Conservation (phyloP, 2,797 vertebrate species). For the Sebastes umbrosus region DNA sequence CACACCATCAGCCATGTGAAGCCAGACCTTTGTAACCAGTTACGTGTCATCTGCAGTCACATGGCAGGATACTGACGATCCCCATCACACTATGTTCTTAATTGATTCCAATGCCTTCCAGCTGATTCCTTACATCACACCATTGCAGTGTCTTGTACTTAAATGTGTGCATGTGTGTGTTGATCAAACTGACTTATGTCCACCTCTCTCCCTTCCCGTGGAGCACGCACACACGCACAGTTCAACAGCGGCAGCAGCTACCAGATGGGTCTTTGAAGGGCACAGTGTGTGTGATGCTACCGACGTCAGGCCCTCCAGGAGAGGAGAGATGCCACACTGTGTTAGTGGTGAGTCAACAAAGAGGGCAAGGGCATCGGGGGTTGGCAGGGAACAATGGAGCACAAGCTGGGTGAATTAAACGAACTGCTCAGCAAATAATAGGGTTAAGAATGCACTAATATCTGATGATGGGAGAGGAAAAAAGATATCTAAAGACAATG, state of each 20-base stretch:
- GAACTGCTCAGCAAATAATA: background rate
- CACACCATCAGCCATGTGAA: constrained; percentile 28
- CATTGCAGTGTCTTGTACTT: background rate
- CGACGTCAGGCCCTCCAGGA: constrained; percentile 57
- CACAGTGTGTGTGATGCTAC: constrained; percentile 36
- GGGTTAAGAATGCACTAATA: background rate
- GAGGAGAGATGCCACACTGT: constrained; percentile 46
- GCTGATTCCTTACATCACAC: background rate
- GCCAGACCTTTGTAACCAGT: constrained; percentile 1
- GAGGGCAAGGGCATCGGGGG: constrained; percentile 44
- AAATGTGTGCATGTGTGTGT: background rate
- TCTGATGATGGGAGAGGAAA: background rate
- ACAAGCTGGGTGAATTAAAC: background rate
- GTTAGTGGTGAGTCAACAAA: constrained; percentile 56
- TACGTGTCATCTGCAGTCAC: constrained; percentile 32
- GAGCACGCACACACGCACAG: background rate
- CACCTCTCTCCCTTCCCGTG: background rate
- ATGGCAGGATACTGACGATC: background rate
- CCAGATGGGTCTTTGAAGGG: constrained; percentile 66
- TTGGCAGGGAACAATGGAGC: constrained; percentile 11
- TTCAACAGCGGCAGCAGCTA: constrained; percentile 37
- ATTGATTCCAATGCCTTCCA: background rate
- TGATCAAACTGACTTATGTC: constrained; percentile 2
- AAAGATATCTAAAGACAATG: background rate
- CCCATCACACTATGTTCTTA: background rate